Conservation (phyloP, 2,888 invertebrate species). For the Parochlus steinenii region DNA sequence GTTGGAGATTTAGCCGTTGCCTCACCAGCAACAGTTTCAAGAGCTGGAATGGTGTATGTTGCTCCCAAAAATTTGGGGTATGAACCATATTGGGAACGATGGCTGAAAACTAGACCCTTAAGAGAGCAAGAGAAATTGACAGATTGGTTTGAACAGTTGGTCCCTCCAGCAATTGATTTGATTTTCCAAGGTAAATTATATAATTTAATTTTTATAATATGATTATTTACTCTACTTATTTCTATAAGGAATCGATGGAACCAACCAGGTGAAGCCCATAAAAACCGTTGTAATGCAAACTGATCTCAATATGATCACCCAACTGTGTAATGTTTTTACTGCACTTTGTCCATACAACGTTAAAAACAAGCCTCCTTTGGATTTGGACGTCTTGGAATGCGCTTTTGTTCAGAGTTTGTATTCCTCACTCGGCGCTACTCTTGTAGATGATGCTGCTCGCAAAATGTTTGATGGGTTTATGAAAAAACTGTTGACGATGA, state of each 20-base stretch:
- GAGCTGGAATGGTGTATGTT: slow-evolving; percentile 88
- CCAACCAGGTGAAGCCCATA: slow-evolving; percentile 53
- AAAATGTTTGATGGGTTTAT: slow-evolving; percentile 62
- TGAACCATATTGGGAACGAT: slow-evolving; percentile 72
- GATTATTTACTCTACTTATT: too few species aligned
- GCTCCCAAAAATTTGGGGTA: slow-evolving; percentile 83
- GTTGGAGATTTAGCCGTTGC: slow-evolving; percentile 79
- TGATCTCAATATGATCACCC: slow-evolving; percentile 70
- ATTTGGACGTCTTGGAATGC: slow-evolving; percentile 46
- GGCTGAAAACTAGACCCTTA: slow-evolving; percentile 43
- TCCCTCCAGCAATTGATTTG: slow-evolving; percentile 55
- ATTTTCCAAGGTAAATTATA: too few species aligned
- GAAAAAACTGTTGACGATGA: slow-evolving; percentile 55
- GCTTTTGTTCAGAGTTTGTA: slow-evolving; percentile 60
- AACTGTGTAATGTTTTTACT: slow-evolving; percentile 66
- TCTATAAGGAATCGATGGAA: slow-evolving; percentile 56
- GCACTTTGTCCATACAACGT: slow-evolving; percentile 41
- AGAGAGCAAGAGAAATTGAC: slow-evolving; percentile 34
- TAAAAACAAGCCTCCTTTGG: slow-evolving; percentile 33
- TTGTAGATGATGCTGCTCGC: slow-evolving; percentile 51
- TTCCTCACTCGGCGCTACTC: slow-evolving; percentile 68
- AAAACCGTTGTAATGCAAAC: slow-evolving; percentile 73
- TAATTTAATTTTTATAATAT: too few species aligned
- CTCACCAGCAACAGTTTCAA: slow-evolving; percentile 82
- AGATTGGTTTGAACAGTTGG: slow-evolving; percentile 57